A percentile compares a stretch with the other conserved stretches of the same genome.
Evolutionary conservation across 2,797 vertebrate genomes (phyloP).

Genomic region (Clarias laeviceps): DNA sequence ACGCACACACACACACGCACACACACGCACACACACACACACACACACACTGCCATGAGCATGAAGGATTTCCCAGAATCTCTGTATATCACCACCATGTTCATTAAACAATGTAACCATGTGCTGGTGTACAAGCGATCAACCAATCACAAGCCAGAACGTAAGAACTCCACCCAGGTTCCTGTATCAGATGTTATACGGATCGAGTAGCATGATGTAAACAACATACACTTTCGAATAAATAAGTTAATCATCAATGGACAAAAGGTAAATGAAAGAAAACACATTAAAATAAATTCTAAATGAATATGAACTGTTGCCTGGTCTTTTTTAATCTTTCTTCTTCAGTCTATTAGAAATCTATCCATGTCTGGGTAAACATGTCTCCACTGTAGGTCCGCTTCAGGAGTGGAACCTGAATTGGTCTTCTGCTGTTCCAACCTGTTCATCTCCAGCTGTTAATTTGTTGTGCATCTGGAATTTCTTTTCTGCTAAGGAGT

Average conservation of each 20-base stretch:
- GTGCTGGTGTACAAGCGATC: conserved; percentile 61
- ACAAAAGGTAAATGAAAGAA: no score
- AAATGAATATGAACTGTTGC: neutral
- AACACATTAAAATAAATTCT: neutral
- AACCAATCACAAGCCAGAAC: conserved; percentile 52
- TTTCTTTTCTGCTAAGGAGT: neutral
- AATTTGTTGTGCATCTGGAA: neutral
- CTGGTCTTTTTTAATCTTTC: neutral
- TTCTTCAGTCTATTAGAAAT: no score
- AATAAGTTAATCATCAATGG: no score
- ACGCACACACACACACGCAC: conserved; percentile 16
- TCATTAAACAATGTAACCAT: conserved; percentile 64
- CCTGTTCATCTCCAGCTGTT: neutral
- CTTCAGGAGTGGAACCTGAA: neutral
- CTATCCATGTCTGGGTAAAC: neutral
- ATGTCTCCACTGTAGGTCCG: neutral
- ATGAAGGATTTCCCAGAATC: conserved; percentile 31
- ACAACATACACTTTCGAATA: no score
- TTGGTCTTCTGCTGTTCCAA: neutral
- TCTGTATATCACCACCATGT: conserved; percentile 52
- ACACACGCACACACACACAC: conserved; percentile 16
- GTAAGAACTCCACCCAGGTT: conserved; percentile 24
- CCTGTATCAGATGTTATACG: conserved; percentile 41
- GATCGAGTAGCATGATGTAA: neutral
- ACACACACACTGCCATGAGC: conserved; percentile 6